Evolutionary conservation across 2,113 vertebrate species (phyloP).

Genomic region (Corythornis cristatus): DNA sequence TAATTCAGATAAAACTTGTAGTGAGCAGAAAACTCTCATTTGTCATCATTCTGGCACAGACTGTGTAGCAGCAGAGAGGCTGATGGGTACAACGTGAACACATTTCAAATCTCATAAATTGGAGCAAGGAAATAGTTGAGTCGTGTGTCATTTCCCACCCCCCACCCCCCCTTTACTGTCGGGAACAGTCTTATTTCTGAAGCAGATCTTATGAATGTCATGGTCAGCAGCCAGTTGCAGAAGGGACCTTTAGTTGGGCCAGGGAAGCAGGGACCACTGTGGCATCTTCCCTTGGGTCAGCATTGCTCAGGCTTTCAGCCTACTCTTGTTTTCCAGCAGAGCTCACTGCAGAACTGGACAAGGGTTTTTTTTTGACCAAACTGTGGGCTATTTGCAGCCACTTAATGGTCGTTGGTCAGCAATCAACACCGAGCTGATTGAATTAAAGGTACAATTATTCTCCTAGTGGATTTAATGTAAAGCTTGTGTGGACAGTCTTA

Average conservation of each 20-base stretch:
- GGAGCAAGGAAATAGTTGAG: conserved; percentile 57
- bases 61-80: conserved; percentile 26
- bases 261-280: neutral
- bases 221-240: neutral
- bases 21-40: conserved; percentile 47
- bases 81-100: conserved; percentile 47
- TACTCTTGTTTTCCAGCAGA: neutral
- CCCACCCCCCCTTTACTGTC: neutral
- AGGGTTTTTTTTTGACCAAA: neutral
- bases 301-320: neutral
- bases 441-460: conserved; percentile 23
- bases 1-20: conserved; percentile 63
- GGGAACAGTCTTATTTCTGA: conserved; percentile 8
- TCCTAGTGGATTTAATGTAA: conserved; percentile 19
- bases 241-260: neutral
- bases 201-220: neutral
- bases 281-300: neutral
- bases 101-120: conserved; percentile 59
- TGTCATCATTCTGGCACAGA: conserved; percentile 54
- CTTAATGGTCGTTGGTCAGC: conserved; percentile 17
- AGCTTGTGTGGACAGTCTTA: conserved; percentile 7
- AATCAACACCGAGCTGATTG: neutral
- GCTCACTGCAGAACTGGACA: neutral
- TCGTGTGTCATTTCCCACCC: neutral
- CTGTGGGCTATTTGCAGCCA: conserved; percentile 39